Base-by-base conservation (phyloP, 2,113 vertebrate species). In the Sturnira hondurensis region DNA sequence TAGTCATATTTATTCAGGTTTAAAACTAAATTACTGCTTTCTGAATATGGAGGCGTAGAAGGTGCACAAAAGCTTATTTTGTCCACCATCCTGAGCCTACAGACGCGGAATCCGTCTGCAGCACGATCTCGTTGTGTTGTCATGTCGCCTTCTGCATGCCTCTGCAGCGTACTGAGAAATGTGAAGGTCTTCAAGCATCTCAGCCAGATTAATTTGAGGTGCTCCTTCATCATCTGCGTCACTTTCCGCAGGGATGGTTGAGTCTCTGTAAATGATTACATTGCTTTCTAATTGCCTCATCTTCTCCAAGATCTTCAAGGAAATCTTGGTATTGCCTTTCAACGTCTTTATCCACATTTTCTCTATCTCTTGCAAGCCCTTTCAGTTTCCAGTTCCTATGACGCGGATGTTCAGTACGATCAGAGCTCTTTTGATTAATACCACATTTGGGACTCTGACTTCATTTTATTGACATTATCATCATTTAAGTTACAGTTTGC, bases 301-400 rank as follows among this genome's bases (percentile, higher is more conserved):
- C 99, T 95, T 99, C 99, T 97, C 99, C 99, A 20, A 99, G 99
- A 98, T 99, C 99, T 97, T 99, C 99, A 96, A 99, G 98, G 98
- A 99, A 99, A 97, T 99, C 99, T 94, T 99, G 99, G 97, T 99
- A 99, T 98, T 99, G 99, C 61, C 99, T 99, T 98, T 99, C 99
- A 89, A 99, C 99, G 19, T 99, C 99, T 1, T 98, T 98, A 91
- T 99, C 99, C 78, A 96, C 92, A 95, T 97, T 99, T n/a, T 99
- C 99, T 67, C 97, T 98, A 45, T 99, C 99, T 98, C 98, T 98
- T 0, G 98, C 96, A 85, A 99, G 98, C 96, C 99, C 99, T 87
- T 99, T 99, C 91, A 99, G 98, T 96, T 99, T 99, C 99, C 99
- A 99, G 98, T 99, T 99, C 91, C 99, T 99, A 95, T 98, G 99